These are phyloP conservation scores for Alouatta palliata DNA, from an alignment of 2,113 vertebrate genomes.

Conservation along the genomic window DNA sequence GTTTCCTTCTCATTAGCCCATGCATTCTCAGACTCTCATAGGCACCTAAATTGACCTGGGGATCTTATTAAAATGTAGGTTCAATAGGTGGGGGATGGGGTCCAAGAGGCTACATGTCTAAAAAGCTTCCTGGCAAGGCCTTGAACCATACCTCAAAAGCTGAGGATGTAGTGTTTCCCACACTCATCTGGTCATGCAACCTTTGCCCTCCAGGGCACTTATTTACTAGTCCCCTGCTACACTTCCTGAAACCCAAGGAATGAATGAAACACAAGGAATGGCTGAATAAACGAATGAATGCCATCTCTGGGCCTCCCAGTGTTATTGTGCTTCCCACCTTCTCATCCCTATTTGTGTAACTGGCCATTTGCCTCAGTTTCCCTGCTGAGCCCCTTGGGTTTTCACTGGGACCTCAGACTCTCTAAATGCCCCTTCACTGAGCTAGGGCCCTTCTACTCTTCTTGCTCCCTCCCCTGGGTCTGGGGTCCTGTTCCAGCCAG, in stretches of 20 bases:
- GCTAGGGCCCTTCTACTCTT: accelerated
- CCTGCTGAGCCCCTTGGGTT: background rate
- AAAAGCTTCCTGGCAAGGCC: background rate
- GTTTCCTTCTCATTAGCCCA: too few relatives aligned
- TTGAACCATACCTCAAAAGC: background rate
- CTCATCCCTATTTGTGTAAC: background rate
- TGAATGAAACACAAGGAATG: background rate
- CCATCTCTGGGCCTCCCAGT: background rate
- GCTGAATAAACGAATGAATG: background rate
- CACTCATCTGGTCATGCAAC: background rate
- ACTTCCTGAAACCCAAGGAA: background rate
- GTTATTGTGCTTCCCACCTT: background rate
- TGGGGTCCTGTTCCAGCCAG: background rate
- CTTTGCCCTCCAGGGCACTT: background rate
- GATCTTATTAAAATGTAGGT: background rate
- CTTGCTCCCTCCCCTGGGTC: accelerated
- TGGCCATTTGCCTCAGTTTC: background rate
- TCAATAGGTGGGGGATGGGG: background rate
- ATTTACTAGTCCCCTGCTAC: background rate
- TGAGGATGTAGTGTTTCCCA: background rate
- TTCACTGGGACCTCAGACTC: background rate
- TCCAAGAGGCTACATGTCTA: background rate
- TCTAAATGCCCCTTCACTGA: background rate
- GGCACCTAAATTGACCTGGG: background rate
- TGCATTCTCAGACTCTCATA: background rate